phyloP scores from a whole-genome alignment of 2,113 vertebrate species.

The Camelus dromedarius region DNA sequence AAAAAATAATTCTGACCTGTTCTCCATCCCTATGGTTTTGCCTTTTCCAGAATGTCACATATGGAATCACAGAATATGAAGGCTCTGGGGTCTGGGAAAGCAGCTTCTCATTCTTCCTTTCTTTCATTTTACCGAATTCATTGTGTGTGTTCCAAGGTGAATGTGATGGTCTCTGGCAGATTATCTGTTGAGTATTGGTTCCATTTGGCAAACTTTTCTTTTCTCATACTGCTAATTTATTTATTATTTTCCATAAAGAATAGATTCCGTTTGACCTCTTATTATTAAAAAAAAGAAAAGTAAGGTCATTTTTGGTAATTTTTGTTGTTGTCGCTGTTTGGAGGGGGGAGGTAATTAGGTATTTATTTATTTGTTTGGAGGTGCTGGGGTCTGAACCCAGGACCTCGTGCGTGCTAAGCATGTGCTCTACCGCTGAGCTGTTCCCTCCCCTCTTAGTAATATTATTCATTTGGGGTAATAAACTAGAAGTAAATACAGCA shows the following conservation, averaged over 20 bases:
- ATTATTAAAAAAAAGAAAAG: neutral
- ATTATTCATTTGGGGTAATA: neutral
- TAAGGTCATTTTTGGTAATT: neutral
- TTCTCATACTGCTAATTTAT: neutral
- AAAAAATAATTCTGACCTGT: neutral
- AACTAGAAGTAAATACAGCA: neutral
- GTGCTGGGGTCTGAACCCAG: too few species aligned
- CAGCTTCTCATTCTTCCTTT: neutral
- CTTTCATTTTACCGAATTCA: neutral
- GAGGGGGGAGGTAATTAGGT: too few species aligned
- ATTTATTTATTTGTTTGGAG: too few species aligned
- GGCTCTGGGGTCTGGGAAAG: neutral
- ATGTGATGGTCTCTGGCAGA: neutral
- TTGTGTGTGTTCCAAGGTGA: neutral
- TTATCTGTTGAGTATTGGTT: neutral
- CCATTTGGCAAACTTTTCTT: slow-evolving; percentile 16
- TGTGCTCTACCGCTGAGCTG: too few species aligned
- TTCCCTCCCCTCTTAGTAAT: neutral
- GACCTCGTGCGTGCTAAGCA: too few species aligned
- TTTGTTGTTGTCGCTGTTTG: too few species aligned
- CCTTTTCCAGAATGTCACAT: neutral
- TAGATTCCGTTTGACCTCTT: neutral
- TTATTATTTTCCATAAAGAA: neutral
- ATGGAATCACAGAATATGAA: neutral
- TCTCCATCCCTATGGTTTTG: neutral